phyloP scores from a whole-genome alignment of 1,140 invertebrate genomes.

The Tigriopus japonicus region DNA sequence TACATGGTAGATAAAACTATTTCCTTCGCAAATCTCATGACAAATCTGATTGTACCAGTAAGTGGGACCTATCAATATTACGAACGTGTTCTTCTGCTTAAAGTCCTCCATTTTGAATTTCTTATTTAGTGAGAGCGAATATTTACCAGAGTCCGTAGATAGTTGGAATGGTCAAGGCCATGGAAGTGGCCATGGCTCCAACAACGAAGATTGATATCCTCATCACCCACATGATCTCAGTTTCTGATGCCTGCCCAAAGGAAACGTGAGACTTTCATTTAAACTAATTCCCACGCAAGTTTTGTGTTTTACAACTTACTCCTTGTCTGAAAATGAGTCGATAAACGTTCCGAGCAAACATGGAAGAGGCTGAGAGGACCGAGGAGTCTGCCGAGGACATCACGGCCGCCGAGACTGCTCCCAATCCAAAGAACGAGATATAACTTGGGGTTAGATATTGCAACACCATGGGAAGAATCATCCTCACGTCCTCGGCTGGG shows the following conservation, averaged over 20 bases:
- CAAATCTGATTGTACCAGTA: too few species aligned
- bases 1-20: too few species aligned
- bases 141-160: constrained; percentile 58
- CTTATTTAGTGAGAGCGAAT: background rate
- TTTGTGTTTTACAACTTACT: too few species aligned
- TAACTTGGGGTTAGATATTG: constrained; percentile 64
- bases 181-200: constrained; percentile 42
- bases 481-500: constrained; percentile 54
- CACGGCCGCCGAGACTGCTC: constrained; percentile 92
- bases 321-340: constrained; percentile 84
- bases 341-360: constrained; percentile 96
- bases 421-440: constrained; percentile 76
- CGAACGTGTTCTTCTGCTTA: background rate
- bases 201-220: constrained; percentile 45
- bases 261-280: too few species aligned
- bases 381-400: constrained; percentile 98
- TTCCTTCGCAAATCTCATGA: too few species aligned
- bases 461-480: constrained; percentile 89
- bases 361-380: constrained; percentile 83
- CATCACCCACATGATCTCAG: constrained; percentile 54
- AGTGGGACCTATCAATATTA: background rate
- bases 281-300: too few species aligned
- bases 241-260: constrained; percentile 39
- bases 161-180: constrained; percentile 49
- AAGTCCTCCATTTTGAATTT: background rate